phyloP scores from a whole-genome alignment of 2,797 vertebrate species.

The Diplodus puntazzo region DNA sequence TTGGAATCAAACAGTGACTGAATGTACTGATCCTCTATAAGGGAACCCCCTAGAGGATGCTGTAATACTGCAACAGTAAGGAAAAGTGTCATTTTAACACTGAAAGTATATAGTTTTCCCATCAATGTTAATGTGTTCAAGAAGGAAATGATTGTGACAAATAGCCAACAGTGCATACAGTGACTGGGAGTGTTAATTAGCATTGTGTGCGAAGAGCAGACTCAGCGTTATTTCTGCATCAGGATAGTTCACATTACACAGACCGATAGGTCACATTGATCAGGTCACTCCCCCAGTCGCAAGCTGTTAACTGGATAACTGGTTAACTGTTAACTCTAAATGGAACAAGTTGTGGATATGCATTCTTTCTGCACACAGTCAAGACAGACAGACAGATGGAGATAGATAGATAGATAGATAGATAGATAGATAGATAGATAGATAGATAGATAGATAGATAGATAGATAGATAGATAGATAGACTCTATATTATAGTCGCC shows the following conservation, averaged over 20 bases:
- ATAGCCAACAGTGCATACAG: conserved; percentile 14
- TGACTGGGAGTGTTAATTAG: conserved; percentile 35
- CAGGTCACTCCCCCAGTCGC: conserved; percentile 48
- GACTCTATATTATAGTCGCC: neutral
- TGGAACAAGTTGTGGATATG: conserved; percentile 40
- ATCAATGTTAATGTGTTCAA: conserved; percentile 34
- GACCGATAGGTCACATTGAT: conserved; percentile 69
- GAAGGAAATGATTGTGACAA: conserved; percentile 28
- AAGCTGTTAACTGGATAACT: conserved; percentile 52
- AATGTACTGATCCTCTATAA: neutral
- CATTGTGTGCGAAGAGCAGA: conserved; percentile 32
- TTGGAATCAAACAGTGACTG: conserved; percentile 18
- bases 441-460: neutral
- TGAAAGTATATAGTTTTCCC: neutral
- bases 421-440: neutral
- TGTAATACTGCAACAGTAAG: neutral
- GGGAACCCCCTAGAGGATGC: conserved; percentile 5
- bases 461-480: neutral
- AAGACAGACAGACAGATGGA: neutral
- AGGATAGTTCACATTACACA: conserved; percentile 57
- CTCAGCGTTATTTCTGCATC: conserved; percentile 62
- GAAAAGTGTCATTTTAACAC: conserved; percentile 5
- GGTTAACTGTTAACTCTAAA: too few relatives aligned
- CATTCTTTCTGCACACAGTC: conserved; percentile 3
- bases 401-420: neutral